Percentiles rank a stretch among this genome's conserved stretches.
These are phyloP conservation scores for Drosophila lacteicornis DNA, from an alignment of 1,140 invertebrate species.

Conservation along the genomic window DNA sequence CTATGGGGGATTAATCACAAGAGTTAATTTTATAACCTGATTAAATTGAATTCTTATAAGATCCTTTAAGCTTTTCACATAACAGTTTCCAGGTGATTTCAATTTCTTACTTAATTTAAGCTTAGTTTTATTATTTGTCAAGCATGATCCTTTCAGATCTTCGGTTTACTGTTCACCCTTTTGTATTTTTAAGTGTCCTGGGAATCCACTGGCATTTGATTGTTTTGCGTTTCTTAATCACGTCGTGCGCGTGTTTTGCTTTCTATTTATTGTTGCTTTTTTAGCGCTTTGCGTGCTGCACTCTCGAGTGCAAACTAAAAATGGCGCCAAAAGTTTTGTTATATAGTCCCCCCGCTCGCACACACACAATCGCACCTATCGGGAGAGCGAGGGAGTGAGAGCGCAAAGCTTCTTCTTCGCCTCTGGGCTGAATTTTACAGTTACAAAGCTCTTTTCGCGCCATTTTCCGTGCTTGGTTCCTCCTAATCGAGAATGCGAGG, in stretches of 20 bases:
- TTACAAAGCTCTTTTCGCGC: conserved; percentile 67
- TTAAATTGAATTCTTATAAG: neutral
- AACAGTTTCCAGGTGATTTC: neutral
- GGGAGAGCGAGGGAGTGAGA: conserved; percentile 8
- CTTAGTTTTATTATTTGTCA: neutral
- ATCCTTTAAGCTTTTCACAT: neutral
- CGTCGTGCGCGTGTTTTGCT: conserved; percentile 57
- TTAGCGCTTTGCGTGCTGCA: conserved; percentile 71
- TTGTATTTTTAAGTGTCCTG: conserved; percentile 3
- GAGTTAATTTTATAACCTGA: neutral
- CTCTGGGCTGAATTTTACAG: conserved; percentile 48
- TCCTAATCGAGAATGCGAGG: conserved; percentile 11
- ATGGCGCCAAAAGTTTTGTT: conserved; percentile 78
- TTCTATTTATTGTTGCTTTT: conserved; percentile 37
- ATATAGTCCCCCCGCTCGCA: conserved; percentile 37
- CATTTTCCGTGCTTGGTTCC: conserved; percentile 50
- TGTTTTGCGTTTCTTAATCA: conserved; percentile 36
- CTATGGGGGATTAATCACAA: no score
- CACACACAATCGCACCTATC: conserved; percentile 17
- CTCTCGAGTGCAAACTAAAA: conserved; percentile 75
- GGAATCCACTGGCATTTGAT: conserved; percentile 6
- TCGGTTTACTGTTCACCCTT: neutral
- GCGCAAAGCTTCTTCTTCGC: conserved; percentile 43
- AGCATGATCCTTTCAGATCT: conserved; percentile 4
- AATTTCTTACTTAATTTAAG: neutral